Conservation (phyloP, 2,797 vertebrate genomes). For the Capromys pilorides region DNA sequence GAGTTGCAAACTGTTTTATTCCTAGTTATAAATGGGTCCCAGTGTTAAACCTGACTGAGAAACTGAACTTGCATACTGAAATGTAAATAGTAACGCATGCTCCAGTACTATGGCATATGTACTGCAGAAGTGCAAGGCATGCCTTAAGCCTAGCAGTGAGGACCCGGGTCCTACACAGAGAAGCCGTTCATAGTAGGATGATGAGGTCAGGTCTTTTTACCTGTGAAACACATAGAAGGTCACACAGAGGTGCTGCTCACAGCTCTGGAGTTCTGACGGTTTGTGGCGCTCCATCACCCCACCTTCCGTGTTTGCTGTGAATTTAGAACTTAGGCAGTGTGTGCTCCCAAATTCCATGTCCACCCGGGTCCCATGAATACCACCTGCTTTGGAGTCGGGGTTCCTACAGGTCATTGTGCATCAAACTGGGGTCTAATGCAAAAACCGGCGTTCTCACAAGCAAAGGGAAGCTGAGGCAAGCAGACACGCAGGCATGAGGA, state of each 20-base stretch:
- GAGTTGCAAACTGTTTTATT: neutral
- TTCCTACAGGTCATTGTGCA: neutral
- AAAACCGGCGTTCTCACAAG: neutral
- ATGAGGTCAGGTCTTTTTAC: neutral
- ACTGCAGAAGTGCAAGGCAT: neutral
- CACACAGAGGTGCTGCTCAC: neutral
- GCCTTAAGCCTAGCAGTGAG: neutral
- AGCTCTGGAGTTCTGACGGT: neutral
- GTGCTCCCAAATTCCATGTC: neutral
- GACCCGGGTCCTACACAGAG: neutral
- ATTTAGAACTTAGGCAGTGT: neutral
- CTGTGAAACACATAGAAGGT: neutral
- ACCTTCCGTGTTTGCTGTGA: neutral
- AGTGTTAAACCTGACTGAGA: neutral
- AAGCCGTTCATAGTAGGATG: neutral
- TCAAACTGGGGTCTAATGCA: neutral
- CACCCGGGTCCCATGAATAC: neutral
- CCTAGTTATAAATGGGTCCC: slow-evolving; percentile 2
- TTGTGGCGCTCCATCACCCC: neutral
- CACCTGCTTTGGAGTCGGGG: neutral
- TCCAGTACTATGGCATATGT: neutral
- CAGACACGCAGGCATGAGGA: neutral
- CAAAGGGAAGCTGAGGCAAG: neutral
- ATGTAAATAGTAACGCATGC: neutral
- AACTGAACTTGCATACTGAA: neutral